Evolutionary conservation across 1,140 invertebrate genomes (phyloP).

Genomic region (Drosophila kanapiae): DNA sequence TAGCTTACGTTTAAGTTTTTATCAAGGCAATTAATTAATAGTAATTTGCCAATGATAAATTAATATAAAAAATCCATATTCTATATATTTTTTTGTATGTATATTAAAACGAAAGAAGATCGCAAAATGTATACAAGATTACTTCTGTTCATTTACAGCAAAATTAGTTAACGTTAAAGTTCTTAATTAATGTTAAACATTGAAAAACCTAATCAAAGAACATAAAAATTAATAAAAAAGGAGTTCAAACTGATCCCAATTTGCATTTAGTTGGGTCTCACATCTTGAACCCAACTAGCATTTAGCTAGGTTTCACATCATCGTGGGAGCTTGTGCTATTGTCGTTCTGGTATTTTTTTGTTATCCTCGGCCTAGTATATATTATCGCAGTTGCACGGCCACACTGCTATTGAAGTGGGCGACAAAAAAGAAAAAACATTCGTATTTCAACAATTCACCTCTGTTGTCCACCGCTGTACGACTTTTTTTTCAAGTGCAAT

Average conservation of each 20-base stretch:
- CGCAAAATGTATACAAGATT: too few relatives aligned
- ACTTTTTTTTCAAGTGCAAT: constrained; percentile 31
- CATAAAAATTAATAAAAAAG: neutral
- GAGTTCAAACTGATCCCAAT: neutral
- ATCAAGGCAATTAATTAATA: too few relatives aligned
- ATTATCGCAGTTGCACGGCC: neutral
- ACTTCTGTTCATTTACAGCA: too few relatives aligned
- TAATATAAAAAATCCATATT: neutral
- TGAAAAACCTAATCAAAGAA: neutral
- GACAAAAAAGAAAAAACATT: constrained; percentile 10
- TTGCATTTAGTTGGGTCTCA: neutral
- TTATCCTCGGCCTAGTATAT: neutral
- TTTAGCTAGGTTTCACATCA: neutral
- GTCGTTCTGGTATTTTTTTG: neutral
- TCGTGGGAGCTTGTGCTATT: neutral
- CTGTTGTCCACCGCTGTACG: constrained; percentile 6
- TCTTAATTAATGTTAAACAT: too few relatives aligned
- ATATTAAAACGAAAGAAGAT: too few relatives aligned
- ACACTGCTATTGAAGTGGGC: neutral
- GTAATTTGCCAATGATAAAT: too few relatives aligned
- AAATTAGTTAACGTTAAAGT: too few relatives aligned
- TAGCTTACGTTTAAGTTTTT: too few relatives aligned
- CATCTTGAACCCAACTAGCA: neutral
- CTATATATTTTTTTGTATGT: too few relatives aligned
- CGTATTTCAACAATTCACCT: constrained; percentile 17